These are phyloP conservation scores for Himalopsyche kuldschensis DNA, from an alignment of 2,888 invertebrate species.

Conservation along the genomic window DNA sequence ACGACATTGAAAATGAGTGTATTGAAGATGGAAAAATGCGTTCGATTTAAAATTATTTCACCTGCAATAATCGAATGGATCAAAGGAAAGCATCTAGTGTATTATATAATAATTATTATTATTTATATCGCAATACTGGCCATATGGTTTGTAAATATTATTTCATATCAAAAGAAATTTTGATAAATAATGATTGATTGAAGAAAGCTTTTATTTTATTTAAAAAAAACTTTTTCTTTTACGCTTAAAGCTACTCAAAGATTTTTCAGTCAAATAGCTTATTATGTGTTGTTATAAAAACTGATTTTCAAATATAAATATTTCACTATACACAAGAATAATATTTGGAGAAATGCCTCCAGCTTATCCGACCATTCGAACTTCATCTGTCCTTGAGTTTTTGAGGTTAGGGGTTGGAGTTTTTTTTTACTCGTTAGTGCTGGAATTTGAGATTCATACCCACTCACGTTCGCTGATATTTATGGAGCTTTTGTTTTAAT, in stretches of 20 bases:
- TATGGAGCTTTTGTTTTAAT: background rate
- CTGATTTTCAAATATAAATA: background rate
- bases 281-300: background rate
- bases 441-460: background rate
- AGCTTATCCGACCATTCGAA: background rate
- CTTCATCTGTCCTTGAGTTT: background rate
- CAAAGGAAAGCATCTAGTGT: no score
- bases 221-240: background rate
- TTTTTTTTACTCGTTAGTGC: background rate
- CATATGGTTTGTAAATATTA: no score
- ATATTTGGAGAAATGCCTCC: background rate
- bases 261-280: background rate
- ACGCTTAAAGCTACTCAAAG: background rate
- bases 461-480: background rate
- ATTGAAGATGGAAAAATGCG: no score
- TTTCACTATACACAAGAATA: background rate
- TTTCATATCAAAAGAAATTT: no score
- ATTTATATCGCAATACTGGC: no score
- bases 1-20: no score
- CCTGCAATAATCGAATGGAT: no score
- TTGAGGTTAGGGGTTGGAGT: background rate
- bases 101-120: no score
- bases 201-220: background rate
- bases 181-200: no score
- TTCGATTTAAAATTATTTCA: no score